Conservation (phyloP, 2,888 invertebrate genomes). For the Drosophila fulvimacula region DNA sequence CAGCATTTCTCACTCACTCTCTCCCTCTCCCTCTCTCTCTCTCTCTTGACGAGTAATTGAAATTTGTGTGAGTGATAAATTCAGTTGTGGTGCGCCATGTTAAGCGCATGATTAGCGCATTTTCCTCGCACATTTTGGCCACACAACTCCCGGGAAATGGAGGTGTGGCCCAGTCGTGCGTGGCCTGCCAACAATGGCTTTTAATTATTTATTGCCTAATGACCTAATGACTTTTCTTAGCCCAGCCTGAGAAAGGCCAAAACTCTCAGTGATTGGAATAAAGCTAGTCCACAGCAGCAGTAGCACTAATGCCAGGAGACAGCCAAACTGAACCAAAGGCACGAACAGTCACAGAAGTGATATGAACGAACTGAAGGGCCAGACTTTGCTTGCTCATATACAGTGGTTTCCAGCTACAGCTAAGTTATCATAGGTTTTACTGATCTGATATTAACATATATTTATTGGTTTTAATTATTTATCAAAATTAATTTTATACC, state of each 20-base stretch:
- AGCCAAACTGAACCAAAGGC: conserved; percentile 43
- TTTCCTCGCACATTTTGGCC: conserved; percentile 47
- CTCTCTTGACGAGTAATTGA: conserved; percentile 60
- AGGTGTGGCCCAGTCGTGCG: conserved; percentile 52
- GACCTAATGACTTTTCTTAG: conserved; percentile 67
- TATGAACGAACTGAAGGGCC: neutral
- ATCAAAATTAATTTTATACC: too few relatives aligned
- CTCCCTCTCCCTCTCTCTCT: conserved; percentile 25
- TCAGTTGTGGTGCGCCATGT: conserved; percentile 51
- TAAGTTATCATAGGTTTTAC: neutral
- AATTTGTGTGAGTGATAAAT: conserved; percentile 75
- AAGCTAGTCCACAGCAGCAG: conserved; percentile 3
- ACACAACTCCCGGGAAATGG: conserved; percentile 16
- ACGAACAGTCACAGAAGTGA: conserved; percentile 43
- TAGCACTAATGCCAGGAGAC: neutral
- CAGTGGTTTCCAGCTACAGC: neutral
- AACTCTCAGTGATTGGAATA: conserved; percentile 45
- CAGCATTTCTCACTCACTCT: conserved; percentile 37
- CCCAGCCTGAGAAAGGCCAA: conserved; percentile 31
- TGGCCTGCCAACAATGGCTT: conserved; percentile 61
- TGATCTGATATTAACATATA: too few relatives aligned
- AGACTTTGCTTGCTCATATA: neutral
- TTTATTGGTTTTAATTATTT: too few relatives aligned
- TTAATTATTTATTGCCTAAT: conserved; percentile 75
- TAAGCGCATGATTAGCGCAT: conserved; percentile 78